Percentiles rank a stretch among this genome's conserved stretches.
phyloP scores from a whole-genome alignment of 1,140 invertebrate genomes.

The Diabrotica virgifera region DNA sequence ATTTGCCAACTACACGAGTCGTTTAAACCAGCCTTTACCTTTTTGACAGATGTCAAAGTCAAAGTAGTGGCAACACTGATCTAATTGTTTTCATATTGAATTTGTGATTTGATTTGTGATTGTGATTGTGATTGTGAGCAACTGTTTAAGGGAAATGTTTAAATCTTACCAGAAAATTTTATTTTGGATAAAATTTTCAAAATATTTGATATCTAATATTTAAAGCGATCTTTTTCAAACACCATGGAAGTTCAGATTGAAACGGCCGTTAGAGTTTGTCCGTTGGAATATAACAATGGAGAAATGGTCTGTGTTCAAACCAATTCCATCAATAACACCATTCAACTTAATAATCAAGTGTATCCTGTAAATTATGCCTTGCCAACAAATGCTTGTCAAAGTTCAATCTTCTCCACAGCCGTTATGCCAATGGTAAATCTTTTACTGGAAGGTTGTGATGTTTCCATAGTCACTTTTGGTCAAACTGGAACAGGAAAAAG shows the following conservation, averaged over 20 bases:
- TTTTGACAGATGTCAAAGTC: too few species aligned
- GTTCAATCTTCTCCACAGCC: constrained; percentile 49
- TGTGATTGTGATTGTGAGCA: too few species aligned
- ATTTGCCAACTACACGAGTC: too few species aligned
- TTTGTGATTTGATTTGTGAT: too few species aligned
- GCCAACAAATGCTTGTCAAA: constrained; percentile 54
- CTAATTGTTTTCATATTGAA: too few species aligned
- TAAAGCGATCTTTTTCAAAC: too few species aligned
- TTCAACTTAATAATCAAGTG: constrained; percentile 55
- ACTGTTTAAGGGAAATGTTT: too few species aligned
- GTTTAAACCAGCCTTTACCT: too few species aligned
- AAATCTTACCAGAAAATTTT: too few species aligned
- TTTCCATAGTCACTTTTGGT: constrained; percentile 74
- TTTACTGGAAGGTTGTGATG: constrained; percentile 67
- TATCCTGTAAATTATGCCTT: constrained; percentile 61
- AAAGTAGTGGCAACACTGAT: too few species aligned
- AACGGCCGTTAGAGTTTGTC: constrained; percentile 43
- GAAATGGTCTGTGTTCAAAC: constrained; percentile 55
- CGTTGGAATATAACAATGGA: constrained; percentile 31
- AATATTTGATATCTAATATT: too few species aligned
- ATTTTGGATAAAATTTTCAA: too few species aligned
- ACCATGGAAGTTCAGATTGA: constrained; percentile 44
- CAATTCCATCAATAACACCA: constrained; percentile 54
- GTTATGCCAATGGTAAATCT: constrained; percentile 57
- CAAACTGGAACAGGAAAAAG: constrained; percentile 76